phyloP scores from a whole-genome alignment of 1,140 invertebrate genomes.

The Alviniconcha marisindica region DNA sequence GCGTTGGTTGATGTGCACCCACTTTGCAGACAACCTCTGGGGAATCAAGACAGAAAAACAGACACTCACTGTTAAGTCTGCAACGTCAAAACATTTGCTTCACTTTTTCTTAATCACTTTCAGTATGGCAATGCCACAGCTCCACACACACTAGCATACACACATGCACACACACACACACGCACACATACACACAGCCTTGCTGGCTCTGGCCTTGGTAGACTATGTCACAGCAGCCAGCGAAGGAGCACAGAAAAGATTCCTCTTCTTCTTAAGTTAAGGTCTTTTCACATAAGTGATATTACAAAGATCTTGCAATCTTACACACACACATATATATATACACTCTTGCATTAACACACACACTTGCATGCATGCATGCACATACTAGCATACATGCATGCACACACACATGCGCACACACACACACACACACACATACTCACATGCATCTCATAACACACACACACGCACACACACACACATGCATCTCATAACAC shows the following conservation, averaged over 20 bases:
- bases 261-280: no score
- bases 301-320: no score
- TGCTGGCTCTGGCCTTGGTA: no score
- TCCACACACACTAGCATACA: no score
- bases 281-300: no score
- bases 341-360: not conserved
- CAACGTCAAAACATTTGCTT: no score
- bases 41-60: slow-evolving; percentile 60
- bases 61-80: no score
- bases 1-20: slow-evolving; percentile 86
- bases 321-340: not conserved
- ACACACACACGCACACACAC: not conserved
- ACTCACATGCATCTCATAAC: slow-evolving; percentile 14
- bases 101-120: no score
- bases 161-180: not conserved
- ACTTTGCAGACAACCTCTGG: slow-evolving; percentile 84
- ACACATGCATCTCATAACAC: slow-evolving; percentile 7
- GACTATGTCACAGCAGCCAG: no score
- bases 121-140: no score
- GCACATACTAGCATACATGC: no score
- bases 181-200: slow-evolving; percentile 20
- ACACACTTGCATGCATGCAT: not conserved
- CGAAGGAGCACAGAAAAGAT: no score
- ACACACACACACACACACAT: not conserved
- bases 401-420: not conserved